Percentiles rank a stretch among this genome's conserved stretches.
phyloP scores from a whole-genome alignment of 2,797 vertebrate species.

The Prunella strophiata region DNA sequence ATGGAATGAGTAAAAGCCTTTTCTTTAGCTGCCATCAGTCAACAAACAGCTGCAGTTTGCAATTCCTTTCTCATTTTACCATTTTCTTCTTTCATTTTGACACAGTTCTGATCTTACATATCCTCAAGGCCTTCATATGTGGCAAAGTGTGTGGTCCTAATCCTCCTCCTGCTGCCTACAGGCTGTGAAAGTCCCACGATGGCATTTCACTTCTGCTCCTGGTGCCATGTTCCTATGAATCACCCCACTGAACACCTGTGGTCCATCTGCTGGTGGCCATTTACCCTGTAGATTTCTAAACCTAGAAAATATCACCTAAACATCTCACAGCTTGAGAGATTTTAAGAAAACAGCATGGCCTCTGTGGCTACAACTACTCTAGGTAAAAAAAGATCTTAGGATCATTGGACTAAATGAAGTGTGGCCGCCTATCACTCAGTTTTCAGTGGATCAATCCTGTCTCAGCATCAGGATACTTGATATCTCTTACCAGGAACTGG shows the following conservation, averaged over 20 bases:
- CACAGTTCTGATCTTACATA: neutral
- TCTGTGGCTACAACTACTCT: neutral
- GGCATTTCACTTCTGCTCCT: neutral
- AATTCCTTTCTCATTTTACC: neutral
- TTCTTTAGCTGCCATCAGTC: neutral
- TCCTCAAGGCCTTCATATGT: neutral
- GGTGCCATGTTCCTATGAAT: neutral
- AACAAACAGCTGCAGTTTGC: neutral
- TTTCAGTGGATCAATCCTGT: neutral
- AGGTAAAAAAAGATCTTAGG: neutral
- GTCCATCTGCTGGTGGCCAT: neutral
- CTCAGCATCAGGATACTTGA: neutral
- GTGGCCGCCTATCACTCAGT: neutral
- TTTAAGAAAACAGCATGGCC: neutral
- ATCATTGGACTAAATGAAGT: neutral
- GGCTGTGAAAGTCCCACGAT: neutral
- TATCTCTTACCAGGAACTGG: neutral
- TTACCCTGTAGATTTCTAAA: neutral
- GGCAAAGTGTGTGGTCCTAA: neutral
- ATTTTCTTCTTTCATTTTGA: neutral
- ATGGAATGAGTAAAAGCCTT: neutral
- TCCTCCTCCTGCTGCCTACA: neutral
- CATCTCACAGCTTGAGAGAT: neutral
- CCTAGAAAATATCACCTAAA: neutral
- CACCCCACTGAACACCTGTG: neutral